A percentile compares a stretch with the other conserved stretches of the same genome.
Evolutionary conservation across 30 jellyfish, hydroid and myxozoan species (phyloP).

Genomic region (Haliclystus octoradiatus): DNA sequence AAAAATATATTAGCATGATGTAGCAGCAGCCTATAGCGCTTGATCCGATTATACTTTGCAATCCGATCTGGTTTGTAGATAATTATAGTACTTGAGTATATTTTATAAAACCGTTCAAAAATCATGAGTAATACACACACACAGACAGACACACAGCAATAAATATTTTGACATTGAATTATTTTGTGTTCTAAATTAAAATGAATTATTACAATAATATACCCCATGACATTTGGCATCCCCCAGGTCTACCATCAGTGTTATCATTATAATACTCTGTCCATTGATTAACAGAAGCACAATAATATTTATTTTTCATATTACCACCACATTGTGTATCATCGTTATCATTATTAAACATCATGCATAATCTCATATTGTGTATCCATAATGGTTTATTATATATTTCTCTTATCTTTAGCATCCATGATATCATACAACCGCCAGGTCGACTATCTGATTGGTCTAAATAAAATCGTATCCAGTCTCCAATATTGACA

Average conservation of each 20-base stretch:
- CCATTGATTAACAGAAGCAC: slow-evolving; percentile 36
- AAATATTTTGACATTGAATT: no score
- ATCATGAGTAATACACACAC: no score
- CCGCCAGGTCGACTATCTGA: slow-evolving; percentile 65
- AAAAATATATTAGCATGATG: no score
- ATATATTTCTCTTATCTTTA: slow-evolving; percentile 24
- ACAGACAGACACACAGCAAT: no score
- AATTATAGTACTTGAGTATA: no score
- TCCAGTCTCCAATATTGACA: slow-evolving; percentile 18
- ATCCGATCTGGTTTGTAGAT: no score
- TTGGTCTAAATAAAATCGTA: slow-evolving; percentile 20
- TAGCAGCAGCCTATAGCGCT: no score
- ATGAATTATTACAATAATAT: no score
- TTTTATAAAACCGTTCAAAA: no score
- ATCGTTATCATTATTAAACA: slow-evolving; percentile 31
- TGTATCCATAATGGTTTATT: slow-evolving; percentile 43
- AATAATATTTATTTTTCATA: slow-evolving; percentile 16
- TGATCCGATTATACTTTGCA: no score
- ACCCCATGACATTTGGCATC: slow-evolving; percentile 73
- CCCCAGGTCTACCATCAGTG: slow-evolving; percentile 27
- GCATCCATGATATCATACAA: slow-evolving; percentile 32
- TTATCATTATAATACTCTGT: slow-evolving; percentile 31
- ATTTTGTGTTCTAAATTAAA: no score
- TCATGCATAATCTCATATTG: slow-evolving; percentile 24
- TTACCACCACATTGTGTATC: slow-evolving; percentile 55